Base-by-base conservation (phyloP, 2,797 vertebrate genomes). In the Sebastes vulpes region DNA sequence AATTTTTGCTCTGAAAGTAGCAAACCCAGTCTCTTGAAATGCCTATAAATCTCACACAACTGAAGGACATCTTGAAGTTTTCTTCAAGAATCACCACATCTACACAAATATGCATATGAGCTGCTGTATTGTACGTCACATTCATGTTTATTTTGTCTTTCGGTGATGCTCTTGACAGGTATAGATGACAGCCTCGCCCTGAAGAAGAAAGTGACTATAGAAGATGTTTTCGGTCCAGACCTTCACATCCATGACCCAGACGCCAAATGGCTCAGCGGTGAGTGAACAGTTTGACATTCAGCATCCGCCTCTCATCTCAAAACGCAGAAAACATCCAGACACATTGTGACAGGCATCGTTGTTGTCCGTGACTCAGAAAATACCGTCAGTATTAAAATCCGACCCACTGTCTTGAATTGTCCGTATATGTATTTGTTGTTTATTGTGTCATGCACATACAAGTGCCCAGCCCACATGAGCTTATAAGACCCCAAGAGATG, bases 131-230 rank as follows among this genome's bases (percentile, higher is more conserved):
- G 11, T 58, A 0, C 18, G 2, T 60, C 70, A 57, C n/a, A 18
- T 26, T 57, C 56, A 3, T 84, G 38, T 67, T 50, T 81, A 14
- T 79, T 65, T 25, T 64, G 16, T 75, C 20, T 71, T 57, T 65
- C 21, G 58, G 16, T 65, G 77, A 69, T 81, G 58, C 25, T 2
- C 72, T 90, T 86, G 84, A 77, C 93, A 99, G 98, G 94, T 67
- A 98, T 98, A 95, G 98, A 99, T 86, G 97, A 97, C 93, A 99
- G 97, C 86, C 95, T 98, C 70, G 98, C 97, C 88, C 96, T 97
- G 48, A 99, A 97, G 95, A 97, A 96, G 92, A 99, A 98, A 91
- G 97, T 99, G 85, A 97, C 97, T 0, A 84, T 99, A 54, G 97
- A 98, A 72, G 97, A 99, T 83, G 94, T 99, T 66, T 98, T 98